Evolutionary conservation across 2,113 vertebrate genomes (phyloP).

Genomic region (Lota lota): DNA sequence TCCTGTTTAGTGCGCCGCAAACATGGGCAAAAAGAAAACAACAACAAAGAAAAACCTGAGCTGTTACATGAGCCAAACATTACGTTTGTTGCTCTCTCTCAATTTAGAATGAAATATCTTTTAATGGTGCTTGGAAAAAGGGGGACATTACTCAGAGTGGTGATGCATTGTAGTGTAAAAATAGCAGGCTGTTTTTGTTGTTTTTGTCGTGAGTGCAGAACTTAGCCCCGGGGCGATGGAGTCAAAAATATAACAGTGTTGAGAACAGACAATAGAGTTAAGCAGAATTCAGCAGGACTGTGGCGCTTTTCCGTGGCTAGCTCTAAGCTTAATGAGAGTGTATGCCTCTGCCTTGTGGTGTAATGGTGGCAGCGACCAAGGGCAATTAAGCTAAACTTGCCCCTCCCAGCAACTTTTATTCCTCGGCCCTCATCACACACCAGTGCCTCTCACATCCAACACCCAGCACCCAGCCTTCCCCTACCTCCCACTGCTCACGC

Average conservation of each 20-base stretch:
- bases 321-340: slow-evolving; percentile 62
- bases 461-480: not conserved
- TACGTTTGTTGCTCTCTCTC: too few relatives aligned
- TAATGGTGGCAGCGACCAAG: slow-evolving; percentile 58
- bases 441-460: slow-evolving; percentile 25
- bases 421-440: slow-evolving; percentile 37
- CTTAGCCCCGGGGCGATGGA: slow-evolving; percentile 22
- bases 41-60: too few relatives aligned
- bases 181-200: not conserved
- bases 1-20: too few relatives aligned
- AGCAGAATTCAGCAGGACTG: slow-evolving; percentile 38
- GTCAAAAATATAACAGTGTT: slow-evolving; percentile 42
- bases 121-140: too few relatives aligned
- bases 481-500: not conserved
- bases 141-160: too few relatives aligned
- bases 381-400: slow-evolving; percentile 63
- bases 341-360: slow-evolving; percentile 54
- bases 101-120: too few relatives aligned
- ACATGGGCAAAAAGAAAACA: too few relatives aligned
- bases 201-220: slow-evolving; percentile 24
- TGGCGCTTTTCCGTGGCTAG: slow-evolving; percentile 30
- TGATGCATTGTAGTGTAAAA: slow-evolving; percentile 6
- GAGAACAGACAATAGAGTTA: slow-evolving; percentile 55
- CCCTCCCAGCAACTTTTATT: slow-evolving; percentile 38
- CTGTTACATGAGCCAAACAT: too few relatives aligned